Base-by-base conservation (phyloP, 2,113 vertebrate species). In the Garra rufa region DNA sequence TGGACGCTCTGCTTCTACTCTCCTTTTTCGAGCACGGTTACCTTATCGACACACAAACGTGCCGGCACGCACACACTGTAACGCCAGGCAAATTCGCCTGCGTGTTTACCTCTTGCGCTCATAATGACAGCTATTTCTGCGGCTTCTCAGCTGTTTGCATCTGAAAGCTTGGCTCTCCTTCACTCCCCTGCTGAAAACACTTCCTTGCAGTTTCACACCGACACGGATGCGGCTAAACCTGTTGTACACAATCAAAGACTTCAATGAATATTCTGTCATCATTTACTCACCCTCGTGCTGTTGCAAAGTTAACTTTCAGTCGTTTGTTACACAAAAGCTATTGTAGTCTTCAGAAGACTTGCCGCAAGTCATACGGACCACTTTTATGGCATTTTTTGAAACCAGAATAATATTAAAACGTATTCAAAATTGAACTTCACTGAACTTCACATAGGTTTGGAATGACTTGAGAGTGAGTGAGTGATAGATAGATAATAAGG, bases 1-100 rank as follows among this genome's bases (percentile, higher is more conserved):
- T 95, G 94, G 93, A 93, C 91, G 91, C 92, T 92, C 89, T 89
- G 91, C 91, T 91, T 91, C 88, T 87, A 87, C 88, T 92, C 91
- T 67, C 79, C 69, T 84, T 50, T 80, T 61, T 55, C 28, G 41
- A 67, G 38, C 48, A 24, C 24, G 55, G 69, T 80, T 50, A 91
- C 90, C 83, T 61, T 24, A 13, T 43, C 21, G n/a, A 85, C 55
- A 61, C 67, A 86, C 81, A 74, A 55, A 82, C 69, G 71, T 15
- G 3, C 15, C 8, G 2, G 3, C 69, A 69, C 38, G 75, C 67
- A 82, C 67, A 82, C 82, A 57, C 87, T 24, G 50, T 52, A 50
- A 81, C 13, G 75, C 46, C n/a, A 26, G 65, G 76, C 44, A 65
- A 82, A 76, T 80, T 69, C 67, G 6, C 28, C 44, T 90, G 91